Conservation (phyloP, 2,797 vertebrate genomes). For the Caiman crocodilus region DNA sequence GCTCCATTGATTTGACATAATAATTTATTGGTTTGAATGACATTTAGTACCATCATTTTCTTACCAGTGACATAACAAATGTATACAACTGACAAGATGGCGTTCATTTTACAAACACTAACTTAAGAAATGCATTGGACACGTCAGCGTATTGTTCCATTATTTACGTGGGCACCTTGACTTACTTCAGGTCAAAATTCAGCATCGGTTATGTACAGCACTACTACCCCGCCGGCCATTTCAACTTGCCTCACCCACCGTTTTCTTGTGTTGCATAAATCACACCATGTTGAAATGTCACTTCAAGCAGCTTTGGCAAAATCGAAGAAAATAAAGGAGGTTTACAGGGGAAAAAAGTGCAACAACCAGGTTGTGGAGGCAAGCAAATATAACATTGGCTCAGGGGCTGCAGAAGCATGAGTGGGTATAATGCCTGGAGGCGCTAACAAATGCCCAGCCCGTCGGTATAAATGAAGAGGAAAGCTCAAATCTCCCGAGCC, state of each 20-base stretch:
- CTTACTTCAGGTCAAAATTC: conserved; percentile 40
- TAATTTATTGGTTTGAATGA: conserved; percentile 78
- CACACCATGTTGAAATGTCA: conserved; percentile 61
- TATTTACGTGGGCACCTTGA: background rate
- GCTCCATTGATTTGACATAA: conserved; percentile 56
- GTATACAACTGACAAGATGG: conserved; percentile 63
- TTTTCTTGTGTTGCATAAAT: background rate
- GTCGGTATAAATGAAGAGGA: background rate
- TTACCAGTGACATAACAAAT: conserved; percentile 75
- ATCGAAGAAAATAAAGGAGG: background rate
- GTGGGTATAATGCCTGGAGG: background rate
- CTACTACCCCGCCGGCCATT: background rate
- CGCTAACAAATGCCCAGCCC: background rate
- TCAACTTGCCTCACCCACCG: background rate
- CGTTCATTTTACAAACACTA: conserved; percentile 68
- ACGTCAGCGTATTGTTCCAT: conserved; percentile 4
- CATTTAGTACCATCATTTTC: conserved; percentile 77
- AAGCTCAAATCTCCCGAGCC: background rate
- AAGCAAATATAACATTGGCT: accelerated
- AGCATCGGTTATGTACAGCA: conserved; percentile 32
- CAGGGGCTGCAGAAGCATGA: background rate
- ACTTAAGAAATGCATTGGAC: conserved; percentile 16
- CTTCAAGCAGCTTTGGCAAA: conserved; percentile 51
- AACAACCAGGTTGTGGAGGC: conserved; percentile 17
- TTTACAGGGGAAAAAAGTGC: background rate